Percentiles rank a stretch among this genome's conserved stretches.
phyloP scores from a whole-genome alignment of 2,797 vertebrate genomes.

The Heliangelus exortis region DNA sequence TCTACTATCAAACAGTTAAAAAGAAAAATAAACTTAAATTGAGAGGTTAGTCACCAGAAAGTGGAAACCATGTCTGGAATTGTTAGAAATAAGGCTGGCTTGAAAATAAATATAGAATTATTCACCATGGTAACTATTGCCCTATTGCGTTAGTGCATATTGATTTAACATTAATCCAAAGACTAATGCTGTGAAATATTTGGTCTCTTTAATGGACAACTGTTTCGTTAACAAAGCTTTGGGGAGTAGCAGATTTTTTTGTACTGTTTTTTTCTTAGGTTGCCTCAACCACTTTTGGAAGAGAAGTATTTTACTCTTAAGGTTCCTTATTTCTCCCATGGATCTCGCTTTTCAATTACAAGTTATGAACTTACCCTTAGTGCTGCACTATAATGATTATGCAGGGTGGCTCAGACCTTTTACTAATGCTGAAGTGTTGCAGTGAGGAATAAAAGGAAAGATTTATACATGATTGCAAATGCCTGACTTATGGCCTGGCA shows the following conservation, averaged over 20 bases:
- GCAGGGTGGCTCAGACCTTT: background rate
- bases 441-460: background rate
- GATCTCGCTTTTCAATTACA: background rate
- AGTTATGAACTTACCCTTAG: background rate
- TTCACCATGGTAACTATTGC: constrained; percentile 57
- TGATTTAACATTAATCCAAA: constrained; percentile 50
- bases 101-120: constrained; percentile 70
- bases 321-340: background rate
- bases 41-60: constrained; percentile 52
- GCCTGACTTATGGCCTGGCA: background rate
- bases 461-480: background rate
- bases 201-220: constrained; percentile 31
- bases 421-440: background rate
- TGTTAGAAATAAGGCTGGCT: constrained; percentile 55
- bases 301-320: background rate
- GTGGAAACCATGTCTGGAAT: constrained; percentile 49
- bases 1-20: constrained; percentile 18
- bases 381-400: background rate
- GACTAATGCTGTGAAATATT: constrained; percentile 60
- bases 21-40: background rate
- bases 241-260: background rate
- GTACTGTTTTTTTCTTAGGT: background rate
- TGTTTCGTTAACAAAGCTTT: constrained; percentile 53
- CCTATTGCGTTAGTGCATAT: constrained; percentile 18
- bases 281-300: background rate